Base-by-base conservation (phyloP, 2,797 vertebrate genomes). In the Setipinna tenuifilis region DNA sequence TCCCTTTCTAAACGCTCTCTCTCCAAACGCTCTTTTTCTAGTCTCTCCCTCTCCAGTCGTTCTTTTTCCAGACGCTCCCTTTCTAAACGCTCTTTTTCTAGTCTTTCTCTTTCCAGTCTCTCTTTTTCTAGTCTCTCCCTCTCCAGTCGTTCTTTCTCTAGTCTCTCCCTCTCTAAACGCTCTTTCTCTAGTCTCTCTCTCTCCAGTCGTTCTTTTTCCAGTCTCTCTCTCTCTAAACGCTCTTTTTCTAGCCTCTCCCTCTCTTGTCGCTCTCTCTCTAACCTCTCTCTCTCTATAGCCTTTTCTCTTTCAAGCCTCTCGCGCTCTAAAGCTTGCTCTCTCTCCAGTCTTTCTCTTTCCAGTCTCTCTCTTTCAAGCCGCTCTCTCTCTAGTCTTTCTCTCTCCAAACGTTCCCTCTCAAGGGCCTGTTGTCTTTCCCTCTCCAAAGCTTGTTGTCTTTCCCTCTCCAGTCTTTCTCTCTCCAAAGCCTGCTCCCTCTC, bases 101-200 rank as follows among this genome's bases (percentile, higher is more conserved):
- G 86, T 86, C 89, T 92, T 62, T 93, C 90, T 83, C 83, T 89
- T 75, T 93, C 92, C 81, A 90, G 90, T 81, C 90, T 92, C 89
- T 94, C 92, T 23, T 91, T 65, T 84, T 91, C 87, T 11, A 89
- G 44, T 21, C 31, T 87, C 84, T 90, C 91, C 71, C 28, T 35
- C 59, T 85, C 83, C 85, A n/a, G 50, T 83, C 61, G 85, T 46
- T 89, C 90, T 59, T 80, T 87, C 82, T 91, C 89, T 57, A 80
- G 83, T 28, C 50, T 41, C 83, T 81, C 75, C 19, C 46, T 85
- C 48, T 84, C 86, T 25, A 44, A 19, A 6, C n/a, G 19, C 0
- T 87, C 87, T n/a, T 0, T 75, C 71, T 87, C 81, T 0, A 19
- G 54, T 16, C 57, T 4, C 25, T 86, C 85, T 58, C 2, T 58